phyloP scores from a whole-genome alignment of 2,888 invertebrate genomes.

The Stegophylla sp. region DNA sequence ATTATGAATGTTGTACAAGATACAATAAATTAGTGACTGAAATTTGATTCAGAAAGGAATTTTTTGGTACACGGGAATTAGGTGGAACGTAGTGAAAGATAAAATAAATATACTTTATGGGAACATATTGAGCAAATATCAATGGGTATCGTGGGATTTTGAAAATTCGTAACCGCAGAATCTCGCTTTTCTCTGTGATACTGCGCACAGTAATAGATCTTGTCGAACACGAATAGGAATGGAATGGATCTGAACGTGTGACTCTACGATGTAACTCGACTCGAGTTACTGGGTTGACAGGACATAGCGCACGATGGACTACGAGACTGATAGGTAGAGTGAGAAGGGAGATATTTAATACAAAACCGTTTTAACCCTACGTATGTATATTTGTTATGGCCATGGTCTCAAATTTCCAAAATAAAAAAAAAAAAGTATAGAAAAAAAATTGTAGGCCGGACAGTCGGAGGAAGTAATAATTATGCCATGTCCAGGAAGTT shows the following conservation, averaged over 20 bases:
- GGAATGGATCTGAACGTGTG: slow-evolving; percentile 58
- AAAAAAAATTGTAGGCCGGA: slow-evolving; percentile 18
- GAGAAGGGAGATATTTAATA: slow-evolving; percentile 53
- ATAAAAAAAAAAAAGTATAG: neutral
- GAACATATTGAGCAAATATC: slow-evolving; percentile 39
- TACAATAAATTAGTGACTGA: neutral
- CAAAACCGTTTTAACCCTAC: slow-evolving; percentile 55
- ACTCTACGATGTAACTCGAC: slow-evolving; percentile 55
- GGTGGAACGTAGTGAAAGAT: slow-evolving; percentile 9
- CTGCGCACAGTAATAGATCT: slow-evolving; percentile 52
- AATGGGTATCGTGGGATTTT: slow-evolving; percentile 55
- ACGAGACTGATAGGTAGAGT: slow-evolving; percentile 37
- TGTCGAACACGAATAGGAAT: slow-evolving; percentile 51
- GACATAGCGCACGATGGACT: slow-evolving; percentile 54
- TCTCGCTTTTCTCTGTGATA: slow-evolving; percentile 49
- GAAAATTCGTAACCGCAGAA: slow-evolving; percentile 57
- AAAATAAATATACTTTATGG: slow-evolving; percentile 38
- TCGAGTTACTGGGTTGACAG: slow-evolving; percentile 42
- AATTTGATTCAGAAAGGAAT: slow-evolving; percentile 3
- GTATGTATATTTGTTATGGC: slow-evolving; percentile 34
- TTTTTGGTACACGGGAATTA: neutral
- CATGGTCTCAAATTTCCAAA: slow-evolving; percentile 49
- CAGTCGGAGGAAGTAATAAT: slow-evolving; percentile 52
- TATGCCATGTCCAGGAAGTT: slow-evolving; percentile 53
- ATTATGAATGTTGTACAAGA: neutral